Base-by-base conservation (phyloP, 92 coral and sea anemone genomes). In the Galaxea fascicularis region DNA sequence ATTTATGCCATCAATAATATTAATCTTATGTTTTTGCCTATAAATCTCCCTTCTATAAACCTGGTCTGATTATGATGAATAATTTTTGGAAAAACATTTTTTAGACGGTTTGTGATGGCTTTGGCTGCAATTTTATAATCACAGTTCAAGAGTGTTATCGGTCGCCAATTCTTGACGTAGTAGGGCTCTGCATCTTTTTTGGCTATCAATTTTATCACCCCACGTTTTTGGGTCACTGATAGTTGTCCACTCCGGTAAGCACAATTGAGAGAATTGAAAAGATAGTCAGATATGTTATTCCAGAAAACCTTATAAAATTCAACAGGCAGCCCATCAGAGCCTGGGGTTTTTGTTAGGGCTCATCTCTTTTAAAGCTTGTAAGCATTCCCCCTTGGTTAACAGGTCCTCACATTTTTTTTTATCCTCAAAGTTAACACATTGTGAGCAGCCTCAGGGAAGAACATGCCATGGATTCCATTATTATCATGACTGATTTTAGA, bases 291-390 rank as follows among this genome's bases (percentile, higher is more conserved):
- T 41, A 31, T 30, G 15, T 49, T 15, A 49, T 49, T 49, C 54
- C n/a, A n/a, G n/a, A n/a, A n/a, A n/a, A n/a, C n/a, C n/a, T n/a
- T n/a, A n/a, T n/a, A n/a, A n/a, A n/a, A 49, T 49, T 49, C 54
- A 8, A 15, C 54, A 49, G 54, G 75, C 52, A 70, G 75, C 53
- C 75, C 53, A 41, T 70, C 75, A 70, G 52, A 31, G 25, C 75
- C 75, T 70, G 75, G 56, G 24, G 53, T 70, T 70, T 70, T 70
- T n/a, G 28, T 71, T 44, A 54, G 45, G 28, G 76, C 76, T 71
- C 59, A 45, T 71, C 9, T 14, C 72, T 30, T 66, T 66, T 71
- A 70, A 31, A 24, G 56, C 75, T 70, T 70, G 51, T 70, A 65
- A 65, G 25, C 8, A 65, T 70, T 41, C 75, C 28, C 31, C 51